These are phyloP conservation scores for Hirudinaria manillensis DNA, from an alignment of 2,888 invertebrate species.

Conservation along the genomic window DNA sequence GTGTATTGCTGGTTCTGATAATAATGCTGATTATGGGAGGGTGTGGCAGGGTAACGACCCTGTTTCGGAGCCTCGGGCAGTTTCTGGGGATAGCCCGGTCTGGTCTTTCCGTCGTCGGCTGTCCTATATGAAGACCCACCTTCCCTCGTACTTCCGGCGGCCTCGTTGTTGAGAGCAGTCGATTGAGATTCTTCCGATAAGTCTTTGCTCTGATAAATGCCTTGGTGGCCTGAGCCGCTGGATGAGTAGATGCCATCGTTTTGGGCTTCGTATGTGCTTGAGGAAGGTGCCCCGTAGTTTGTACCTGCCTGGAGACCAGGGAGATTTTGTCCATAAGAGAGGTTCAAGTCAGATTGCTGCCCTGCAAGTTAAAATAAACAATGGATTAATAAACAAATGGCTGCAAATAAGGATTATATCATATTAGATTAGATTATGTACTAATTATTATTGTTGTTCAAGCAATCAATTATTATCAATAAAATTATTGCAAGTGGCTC, in stretches of 20 bases:
- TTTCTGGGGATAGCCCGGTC: not conserved
- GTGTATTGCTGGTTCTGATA: constrained; percentile 8
- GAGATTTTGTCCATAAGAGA: not conserved
- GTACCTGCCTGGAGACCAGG: not conserved
- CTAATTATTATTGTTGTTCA: too few species aligned
- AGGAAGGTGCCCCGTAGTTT: not conserved
- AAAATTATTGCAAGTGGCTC: too few species aligned
- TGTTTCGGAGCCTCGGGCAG: not conserved
- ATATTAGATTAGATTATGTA: too few species aligned
- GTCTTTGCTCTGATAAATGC: not conserved
- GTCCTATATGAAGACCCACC: not conserved
- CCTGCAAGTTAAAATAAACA: not conserved
- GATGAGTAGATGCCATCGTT: not conserved
- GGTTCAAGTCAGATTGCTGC: constrained; percentile 5
- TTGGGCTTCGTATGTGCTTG: not conserved
- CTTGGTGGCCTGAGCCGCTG: not conserved
- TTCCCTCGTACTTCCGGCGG: not conserved
- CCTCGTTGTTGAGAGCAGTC: not conserved
- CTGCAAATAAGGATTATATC: too few species aligned
- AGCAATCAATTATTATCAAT: too few species aligned
- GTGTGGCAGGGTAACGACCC: not conserved
- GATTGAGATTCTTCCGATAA: too few species aligned
- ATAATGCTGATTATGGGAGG: not conserved
- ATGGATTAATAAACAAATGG: too few species aligned
- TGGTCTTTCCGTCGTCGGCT: not conserved